Evolutionary conservation across 2,113 vertebrate genomes (phyloP).

Genomic region (Panurus biarmicus): DNA sequence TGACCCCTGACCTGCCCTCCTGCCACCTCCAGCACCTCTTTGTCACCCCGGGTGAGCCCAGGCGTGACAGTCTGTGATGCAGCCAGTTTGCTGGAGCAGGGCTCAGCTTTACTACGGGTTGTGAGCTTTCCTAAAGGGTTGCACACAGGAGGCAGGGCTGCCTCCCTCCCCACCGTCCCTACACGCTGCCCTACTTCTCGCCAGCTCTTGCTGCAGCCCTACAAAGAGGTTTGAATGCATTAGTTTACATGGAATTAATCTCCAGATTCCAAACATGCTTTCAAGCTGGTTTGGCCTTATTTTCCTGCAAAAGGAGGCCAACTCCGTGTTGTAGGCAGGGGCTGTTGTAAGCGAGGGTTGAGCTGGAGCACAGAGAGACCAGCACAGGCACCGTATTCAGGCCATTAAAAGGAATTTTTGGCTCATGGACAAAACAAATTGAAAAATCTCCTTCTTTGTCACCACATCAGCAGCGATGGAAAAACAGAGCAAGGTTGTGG

Average conservation of each 20-base stretch:
- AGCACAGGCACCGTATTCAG: slow-evolving; percentile 8
- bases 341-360: background rate
- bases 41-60: background rate
- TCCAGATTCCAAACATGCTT: slow-evolving; percentile 58
- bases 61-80: fast-evolving
- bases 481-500: background rate
- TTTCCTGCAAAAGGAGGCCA: slow-evolving; percentile 40
- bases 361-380: background rate
- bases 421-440: slow-evolving; percentile 21
- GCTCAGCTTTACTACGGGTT: background rate
- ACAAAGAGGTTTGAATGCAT: slow-evolving; percentile 4
- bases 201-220: background rate
- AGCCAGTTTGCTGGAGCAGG: fast-evolving
- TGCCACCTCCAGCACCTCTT: background rate
- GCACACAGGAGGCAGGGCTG: background rate
- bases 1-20: slow-evolving; percentile 25
- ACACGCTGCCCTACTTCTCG: background rate
- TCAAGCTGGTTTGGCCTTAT: slow-evolving; percentile 42
- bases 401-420: slow-evolving; percentile 29
- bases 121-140: background rate
- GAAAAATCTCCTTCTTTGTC: slow-evolving; percentile 39
- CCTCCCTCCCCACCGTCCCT: background rate
- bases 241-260: slow-evolving; percentile 45
- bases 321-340: background rate
- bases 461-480: background rate